A percentile compares a stretch with the other conserved stretches of the same genome.
These are phyloP conservation scores for Eugnorisma glareosa DNA, from an alignment of 2,888 invertebrate species.

Conservation along the genomic window DNA sequence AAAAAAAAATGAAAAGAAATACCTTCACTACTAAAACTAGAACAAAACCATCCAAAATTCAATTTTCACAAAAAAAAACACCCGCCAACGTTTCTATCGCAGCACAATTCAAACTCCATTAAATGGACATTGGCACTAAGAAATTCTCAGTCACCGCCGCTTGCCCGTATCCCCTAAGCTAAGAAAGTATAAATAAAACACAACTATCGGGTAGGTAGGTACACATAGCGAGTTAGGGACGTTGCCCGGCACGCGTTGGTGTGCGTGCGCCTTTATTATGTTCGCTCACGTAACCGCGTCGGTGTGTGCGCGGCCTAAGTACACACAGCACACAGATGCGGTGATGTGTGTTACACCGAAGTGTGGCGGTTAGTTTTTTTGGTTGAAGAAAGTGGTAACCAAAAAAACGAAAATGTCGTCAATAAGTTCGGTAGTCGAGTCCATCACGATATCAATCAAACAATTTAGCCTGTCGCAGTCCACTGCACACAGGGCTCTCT, in stretches of 20 bases:
- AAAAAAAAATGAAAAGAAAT: neutral
- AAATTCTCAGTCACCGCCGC: conserved; percentile 75
- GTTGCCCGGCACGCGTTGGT: conserved; percentile 81
- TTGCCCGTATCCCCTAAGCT: conserved; percentile 74
- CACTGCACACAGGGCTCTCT: neutral
- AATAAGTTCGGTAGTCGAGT: neutral
- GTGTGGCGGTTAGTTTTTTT: conserved; percentile 40
- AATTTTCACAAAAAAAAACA: conserved; percentile 35
- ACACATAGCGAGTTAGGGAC: conserved; percentile 83
- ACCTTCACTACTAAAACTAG: neutral
- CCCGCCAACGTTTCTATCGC: conserved; percentile 46
- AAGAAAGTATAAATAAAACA: conserved; percentile 91
- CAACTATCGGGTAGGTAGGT: conserved; percentile 80
- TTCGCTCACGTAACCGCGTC: conserved; percentile 78
- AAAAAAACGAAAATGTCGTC: neutral
- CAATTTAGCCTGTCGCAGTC: neutral
- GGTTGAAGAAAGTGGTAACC: conserved; percentile 5
- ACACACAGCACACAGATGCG: conserved; percentile 79
- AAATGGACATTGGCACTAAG: conserved; percentile 62
- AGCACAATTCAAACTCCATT: conserved; percentile 53
- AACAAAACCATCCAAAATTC: conserved; percentile 28
- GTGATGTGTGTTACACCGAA: conserved; percentile 72
- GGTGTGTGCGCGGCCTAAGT: conserved; percentile 83
- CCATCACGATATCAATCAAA: neutral
- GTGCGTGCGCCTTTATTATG: conserved; percentile 80